A percentile compares a stretch with the other conserved stretches of the same genome.
phyloP scores from a whole-genome alignment of 2,888 invertebrate genomes.

The Mythimna lalbum region DNA sequence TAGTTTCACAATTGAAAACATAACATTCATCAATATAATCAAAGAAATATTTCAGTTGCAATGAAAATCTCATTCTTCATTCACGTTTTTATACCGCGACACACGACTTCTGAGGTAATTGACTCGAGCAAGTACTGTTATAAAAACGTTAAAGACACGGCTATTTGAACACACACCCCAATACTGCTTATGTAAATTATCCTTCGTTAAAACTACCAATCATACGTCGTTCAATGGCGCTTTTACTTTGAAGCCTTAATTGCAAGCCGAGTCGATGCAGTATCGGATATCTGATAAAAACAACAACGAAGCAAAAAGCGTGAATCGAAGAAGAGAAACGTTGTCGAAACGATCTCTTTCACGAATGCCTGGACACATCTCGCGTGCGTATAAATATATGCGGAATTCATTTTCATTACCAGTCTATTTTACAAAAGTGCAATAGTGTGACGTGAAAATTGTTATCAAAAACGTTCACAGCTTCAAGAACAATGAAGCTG shows the following conservation, averaged over 20 bases:
- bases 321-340: slow-evolving; percentile 79
- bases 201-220: slow-evolving; percentile 24
- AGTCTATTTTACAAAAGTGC: slow-evolving; percentile 85
- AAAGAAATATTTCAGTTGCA: slow-evolving; percentile 1
- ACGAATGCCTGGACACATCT: slow-evolving; percentile 87
- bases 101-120: slow-evolving; percentile 31
- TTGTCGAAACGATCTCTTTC: slow-evolving; percentile 83
- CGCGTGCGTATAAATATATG: slow-evolving; percentile 90
- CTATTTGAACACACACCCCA: slow-evolving; percentile 23
- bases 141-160: slow-evolving; percentile 13
- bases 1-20: slow-evolving; percentile 14
- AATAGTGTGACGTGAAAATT: slow-evolving; percentile 83
- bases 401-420: slow-evolving; percentile 90
- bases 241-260: slow-evolving; percentile 63
- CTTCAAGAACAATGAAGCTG: slow-evolving; percentile 87
- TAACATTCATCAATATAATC: neutral
- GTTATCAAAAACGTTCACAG: slow-evolving; percentile 73
- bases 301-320: slow-evolving; percentile 61
- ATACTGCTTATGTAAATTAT: slow-evolving; percentile 36
- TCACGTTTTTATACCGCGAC: slow-evolving; percentile 8
- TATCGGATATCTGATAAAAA: slow-evolving; percentile 61
- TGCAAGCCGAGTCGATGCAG: slow-evolving; percentile 56
- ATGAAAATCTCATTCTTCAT: slow-evolving; percentile 23
- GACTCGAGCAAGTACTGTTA: slow-evolving; percentile 20
- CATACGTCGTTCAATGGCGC: slow-evolving; percentile 48